Conservation (phyloP, 1,140 invertebrate genomes). For the Myzus persicae region DNA sequence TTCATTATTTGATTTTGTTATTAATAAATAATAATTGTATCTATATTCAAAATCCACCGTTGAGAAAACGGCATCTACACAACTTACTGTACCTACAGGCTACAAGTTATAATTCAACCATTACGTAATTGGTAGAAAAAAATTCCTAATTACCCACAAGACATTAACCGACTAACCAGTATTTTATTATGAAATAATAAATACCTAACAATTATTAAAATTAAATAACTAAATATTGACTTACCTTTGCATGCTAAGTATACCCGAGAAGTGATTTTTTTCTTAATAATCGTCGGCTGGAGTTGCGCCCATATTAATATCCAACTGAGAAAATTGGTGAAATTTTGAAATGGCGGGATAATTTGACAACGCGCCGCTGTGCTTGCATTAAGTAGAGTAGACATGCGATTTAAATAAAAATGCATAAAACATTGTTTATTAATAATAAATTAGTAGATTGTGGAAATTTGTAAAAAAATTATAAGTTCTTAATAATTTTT, state of each 20-base stretch:
- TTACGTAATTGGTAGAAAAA: not conserved
- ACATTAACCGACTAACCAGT: not conserved
- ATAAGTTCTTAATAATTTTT: not conserved
- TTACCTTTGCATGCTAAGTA: constrained; percentile 20
- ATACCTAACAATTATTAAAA: not conserved
- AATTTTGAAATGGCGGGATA: not conserved
- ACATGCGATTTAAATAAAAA: constrained; percentile 20
- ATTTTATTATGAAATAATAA: not conserved
- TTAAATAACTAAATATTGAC: not conserved
- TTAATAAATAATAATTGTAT: not conserved
- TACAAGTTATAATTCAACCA: not conserved
- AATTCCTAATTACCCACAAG: not conserved
- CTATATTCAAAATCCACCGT: not conserved
- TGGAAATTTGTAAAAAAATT: constrained; percentile 8
- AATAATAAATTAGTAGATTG: not conserved
- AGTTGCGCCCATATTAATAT: not conserved
- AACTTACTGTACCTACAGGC: not conserved
- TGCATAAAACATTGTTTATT: not conserved
- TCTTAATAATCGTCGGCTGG: not conserved
- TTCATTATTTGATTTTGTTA: not conserved
- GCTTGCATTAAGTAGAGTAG: not conserved
- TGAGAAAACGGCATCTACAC: not conserved
- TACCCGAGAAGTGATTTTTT: not conserved
- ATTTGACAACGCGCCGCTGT: not conserved
- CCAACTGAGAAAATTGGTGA: not conserved